phyloP scores from a whole-genome alignment of 2,113 vertebrate genomes.

The Pipra filicauda region DNA sequence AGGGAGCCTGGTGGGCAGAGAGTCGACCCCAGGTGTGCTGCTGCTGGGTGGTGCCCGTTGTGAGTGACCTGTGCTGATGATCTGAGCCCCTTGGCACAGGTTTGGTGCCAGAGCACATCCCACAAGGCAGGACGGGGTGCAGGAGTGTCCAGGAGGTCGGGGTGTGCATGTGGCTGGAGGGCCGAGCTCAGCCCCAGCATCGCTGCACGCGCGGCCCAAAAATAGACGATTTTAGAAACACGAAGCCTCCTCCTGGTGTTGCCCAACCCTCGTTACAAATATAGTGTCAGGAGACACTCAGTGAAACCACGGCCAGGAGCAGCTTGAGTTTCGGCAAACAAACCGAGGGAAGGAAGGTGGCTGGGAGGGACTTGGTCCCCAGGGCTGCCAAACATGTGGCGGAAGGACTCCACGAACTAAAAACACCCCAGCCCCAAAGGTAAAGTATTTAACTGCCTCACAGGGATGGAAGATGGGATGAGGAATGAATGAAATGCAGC shows the following conservation, averaged over 20 bases:
- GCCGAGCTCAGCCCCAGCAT: background rate
- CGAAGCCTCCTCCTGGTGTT: background rate
- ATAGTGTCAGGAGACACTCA: background rate
- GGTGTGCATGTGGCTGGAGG: accelerated
- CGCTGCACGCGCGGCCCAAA: background rate
- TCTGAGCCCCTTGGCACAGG: background rate
- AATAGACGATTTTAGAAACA: background rate
- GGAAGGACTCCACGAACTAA: background rate
- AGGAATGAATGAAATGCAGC: background rate
- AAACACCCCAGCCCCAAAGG: background rate
- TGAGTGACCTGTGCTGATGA: background rate
- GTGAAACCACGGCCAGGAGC: background rate
- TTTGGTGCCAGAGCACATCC: background rate
- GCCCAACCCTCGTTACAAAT: background rate
- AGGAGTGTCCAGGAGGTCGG: background rate
- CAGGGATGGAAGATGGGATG: background rate
- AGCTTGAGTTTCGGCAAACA: background rate
- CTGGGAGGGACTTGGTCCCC: background rate
- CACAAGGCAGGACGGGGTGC: accelerated
- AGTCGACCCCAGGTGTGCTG: accelerated
- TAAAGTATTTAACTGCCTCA: background rate
- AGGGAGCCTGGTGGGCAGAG: background rate
- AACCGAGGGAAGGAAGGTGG: background rate
- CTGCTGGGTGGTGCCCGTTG: background rate
- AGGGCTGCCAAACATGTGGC: background rate